Percentiles rank a stretch among this genome's conserved stretches.
These are phyloP conservation scores for Poeciliopsis gracilis DNA, from an alignment of 2,797 vertebrate species.

Conservation along the genomic window DNA sequence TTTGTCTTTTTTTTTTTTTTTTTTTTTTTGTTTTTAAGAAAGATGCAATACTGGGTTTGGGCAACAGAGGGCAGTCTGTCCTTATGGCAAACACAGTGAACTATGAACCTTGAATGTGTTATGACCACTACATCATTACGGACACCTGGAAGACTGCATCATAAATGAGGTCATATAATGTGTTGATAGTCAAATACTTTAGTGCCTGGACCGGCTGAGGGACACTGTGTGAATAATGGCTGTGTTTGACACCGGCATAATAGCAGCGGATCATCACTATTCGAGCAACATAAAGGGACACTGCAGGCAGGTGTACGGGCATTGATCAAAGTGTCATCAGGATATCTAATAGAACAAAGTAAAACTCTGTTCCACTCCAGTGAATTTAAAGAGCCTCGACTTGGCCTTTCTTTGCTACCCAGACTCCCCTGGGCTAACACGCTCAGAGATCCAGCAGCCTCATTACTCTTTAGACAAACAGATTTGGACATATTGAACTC, in stretches of 20 bases:
- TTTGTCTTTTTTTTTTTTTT: too few relatives aligned
- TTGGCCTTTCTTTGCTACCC: slow-evolving; percentile 42
- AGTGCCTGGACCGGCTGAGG: slow-evolving; percentile 46
- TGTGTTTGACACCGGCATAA: slow-evolving; percentile 54
- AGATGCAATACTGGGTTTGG: background rate
- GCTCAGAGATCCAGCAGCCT: slow-evolving; percentile 50
- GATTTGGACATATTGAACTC: slow-evolving; percentile 74
- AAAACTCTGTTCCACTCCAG: slow-evolving; percentile 59
- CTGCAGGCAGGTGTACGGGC: slow-evolving; percentile 51
- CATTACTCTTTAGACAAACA: slow-evolving; percentile 76
- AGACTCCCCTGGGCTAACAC: slow-evolving; percentile 51
- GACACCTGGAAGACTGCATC: slow-evolving; percentile 55
- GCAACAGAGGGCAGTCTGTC: slow-evolving; percentile 74
- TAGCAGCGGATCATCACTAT: slow-evolving; percentile 74
- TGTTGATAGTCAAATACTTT: slow-evolving; percentile 63
- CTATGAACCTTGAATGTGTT: slow-evolving; percentile 57
- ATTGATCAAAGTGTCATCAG: slow-evolving; percentile 76
- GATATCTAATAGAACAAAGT: slow-evolving; percentile 58
- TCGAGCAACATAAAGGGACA: slow-evolving; percentile 61
- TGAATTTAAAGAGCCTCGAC: slow-evolving; percentile 53
- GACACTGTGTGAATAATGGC: slow-evolving; percentile 65
- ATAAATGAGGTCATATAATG: slow-evolving; percentile 59
- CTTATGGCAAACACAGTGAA: slow-evolving; percentile 45
- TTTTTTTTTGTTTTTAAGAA: too few relatives aligned
- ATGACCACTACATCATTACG: slow-evolving; percentile 51